Base-by-base conservation (phyloP, 2,797 vertebrate genomes). In the Smutsia temminckii region DNA sequence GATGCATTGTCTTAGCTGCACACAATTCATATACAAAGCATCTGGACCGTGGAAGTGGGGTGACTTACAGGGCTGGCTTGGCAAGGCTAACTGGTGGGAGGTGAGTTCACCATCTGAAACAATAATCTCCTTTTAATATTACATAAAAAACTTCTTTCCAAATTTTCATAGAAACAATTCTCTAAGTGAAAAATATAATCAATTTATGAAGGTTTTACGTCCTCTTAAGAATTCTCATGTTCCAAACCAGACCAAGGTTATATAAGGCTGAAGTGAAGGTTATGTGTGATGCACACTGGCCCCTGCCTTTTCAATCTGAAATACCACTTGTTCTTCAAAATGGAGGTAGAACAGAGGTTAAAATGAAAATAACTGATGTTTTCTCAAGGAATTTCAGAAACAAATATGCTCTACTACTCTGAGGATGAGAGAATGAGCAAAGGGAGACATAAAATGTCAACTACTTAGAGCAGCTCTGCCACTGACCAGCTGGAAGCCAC, bases 21-120 rank as follows among this genome's bases (percentile, higher is more conserved):
- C 23, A 95, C 69, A 77, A 93, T 86, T 96, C 78, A 93, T 66
- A 55, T 63, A 40, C 51, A 63, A 63, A 90, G 40, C 57, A 20
- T 66, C 64, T 40, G 23, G 69, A 49, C 55, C 29, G 7, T 1
- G 17, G 34, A 69, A 4, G 42, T 2, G 0, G n/a, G 0, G 3
- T 69, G 53, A 87, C 42, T 90, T 40, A 14, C 0, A 8, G 0
- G 0, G 61, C 71, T 81, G 61, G 37, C 89, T 78, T 84, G 66
- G 85, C 0, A 37, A 94, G 75, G 87, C 3, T 91, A 49, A 40
- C 42, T 49, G 29, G 4, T 32, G 10, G 42, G 78, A 75, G 34
- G 21, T 72, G 91, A 95, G 46, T 34, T 75, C 75, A 40, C 85
- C 92, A 78, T 29, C 68, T 10, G 27, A 85, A 97, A 72, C 37